A percentile compares a stretch with the other conserved stretches of the same genome.
Evolutionary conservation across 2,113 vertebrate genomes (phyloP).

Genomic region (Motacilla alba): DNA sequence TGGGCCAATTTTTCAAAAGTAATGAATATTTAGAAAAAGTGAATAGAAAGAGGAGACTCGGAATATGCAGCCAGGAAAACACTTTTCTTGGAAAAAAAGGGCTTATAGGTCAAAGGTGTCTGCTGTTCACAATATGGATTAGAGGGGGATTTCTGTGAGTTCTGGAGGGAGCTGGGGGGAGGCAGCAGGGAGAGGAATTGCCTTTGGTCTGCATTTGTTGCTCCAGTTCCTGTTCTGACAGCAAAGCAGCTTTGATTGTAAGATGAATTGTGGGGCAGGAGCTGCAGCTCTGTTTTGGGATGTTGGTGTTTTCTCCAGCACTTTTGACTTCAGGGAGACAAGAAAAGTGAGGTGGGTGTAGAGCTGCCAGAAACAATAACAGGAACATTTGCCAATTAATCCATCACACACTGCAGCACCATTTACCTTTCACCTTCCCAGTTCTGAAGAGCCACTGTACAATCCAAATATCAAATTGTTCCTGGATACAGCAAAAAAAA

Average conservation of each 20-base stretch:
- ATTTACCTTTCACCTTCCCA: constrained; percentile 66
- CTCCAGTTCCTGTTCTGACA: constrained; percentile 56
- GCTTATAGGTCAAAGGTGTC: background rate
- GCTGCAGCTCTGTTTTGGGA: background rate
- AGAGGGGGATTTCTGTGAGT: background rate
- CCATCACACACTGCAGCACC: background rate
- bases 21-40: constrained; percentile 1
- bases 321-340: constrained; percentile 7
- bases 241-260: constrained; percentile 40
- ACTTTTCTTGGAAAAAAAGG: background rate
- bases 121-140: constrained; percentile 9
- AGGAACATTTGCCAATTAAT: constrained; percentile 63
- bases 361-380: constrained; percentile 47
- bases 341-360: constrained; percentile 27
- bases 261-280: constrained; percentile 51
- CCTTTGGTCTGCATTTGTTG: background rate
- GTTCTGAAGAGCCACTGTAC: background rate
- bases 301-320: background rate
- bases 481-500: background rate
- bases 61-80: constrained; percentile 25
- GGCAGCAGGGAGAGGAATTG: constrained; percentile 18
- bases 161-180: constrained; percentile 2
- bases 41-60: background rate
- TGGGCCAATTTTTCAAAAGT: constrained; percentile 7
- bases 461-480: constrained; percentile 28